Base-by-base conservation (phyloP, 2,113 vertebrate species). In the Corythoichthys haematopterus region DNA sequence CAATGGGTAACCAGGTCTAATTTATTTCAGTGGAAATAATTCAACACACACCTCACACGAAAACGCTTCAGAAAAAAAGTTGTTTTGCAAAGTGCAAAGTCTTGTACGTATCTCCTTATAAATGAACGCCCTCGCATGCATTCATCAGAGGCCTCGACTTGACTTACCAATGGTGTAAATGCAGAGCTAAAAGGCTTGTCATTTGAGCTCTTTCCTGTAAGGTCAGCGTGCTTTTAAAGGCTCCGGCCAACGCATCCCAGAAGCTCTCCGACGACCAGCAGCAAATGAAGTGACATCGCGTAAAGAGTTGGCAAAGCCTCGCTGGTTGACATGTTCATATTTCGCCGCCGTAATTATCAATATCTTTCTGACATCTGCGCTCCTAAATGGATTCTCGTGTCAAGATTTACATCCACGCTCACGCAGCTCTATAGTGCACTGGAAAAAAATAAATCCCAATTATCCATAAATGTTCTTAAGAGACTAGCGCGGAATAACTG, bases 291-390 rank as follows among this genome's bases (percentile, higher is more conserved):
- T 81, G 83, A 62, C 81, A 86, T 70, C 77, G 58, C 59, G 48
- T 50, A 67, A 83, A 82, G 79, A 0, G 33, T 66, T 71, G 65
- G 77, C n/a, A n/a, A n/a, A n/a, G n/a, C n/a, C n/a, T n/a, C n/a
- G n/a, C n/a, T n/a, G n/a, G n/a, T n/a, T 80, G 78, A 83, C 81
- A 75, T 76, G 52, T 78, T 33, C 82, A 78, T 66, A 71, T 85
- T 82, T 85, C 82, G 83, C 81, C 75, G 81, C 75, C 80, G 67
- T 84, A 80, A 88, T 84, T 84, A 84, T 63, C 64, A 75, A 80
- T 79, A 50, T 65, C 66, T 70, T 52, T 78, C 69, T 76, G 77
- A 78, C 79, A 82, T 83, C 70, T 66, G 53, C 71, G 53, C 61
- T 12, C 67, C 68, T 33, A 70, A 77, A 46, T 58, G 70, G 60